A percentile compares a stretch with the other conserved stretches of the same genome.
phyloP scores from a whole-genome alignment of 2,888 invertebrate species.

The Iselma pallidipennis region DNA sequence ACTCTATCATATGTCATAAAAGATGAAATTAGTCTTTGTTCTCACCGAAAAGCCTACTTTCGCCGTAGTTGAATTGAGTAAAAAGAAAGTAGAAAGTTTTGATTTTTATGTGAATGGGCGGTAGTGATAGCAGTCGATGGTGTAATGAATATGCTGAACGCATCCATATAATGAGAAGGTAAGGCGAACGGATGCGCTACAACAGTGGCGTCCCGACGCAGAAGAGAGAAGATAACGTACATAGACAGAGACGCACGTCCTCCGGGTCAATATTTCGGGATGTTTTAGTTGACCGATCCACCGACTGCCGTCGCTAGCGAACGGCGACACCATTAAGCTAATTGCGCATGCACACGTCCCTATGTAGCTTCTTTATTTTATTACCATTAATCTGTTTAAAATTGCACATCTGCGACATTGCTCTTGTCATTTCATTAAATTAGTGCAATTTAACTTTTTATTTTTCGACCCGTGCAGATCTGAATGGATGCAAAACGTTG shows the following conservation, averaged over 20 bases:
- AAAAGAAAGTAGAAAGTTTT: too few relatives aligned
- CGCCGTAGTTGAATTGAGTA: too few relatives aligned
- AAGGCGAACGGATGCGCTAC: conserved; percentile 31
- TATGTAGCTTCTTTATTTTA: conserved; percentile 31
- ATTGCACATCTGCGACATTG: conserved; percentile 42
- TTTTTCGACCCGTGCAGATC: conserved; percentile 4
- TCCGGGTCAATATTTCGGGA: conserved; percentile 46
- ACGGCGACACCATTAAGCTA: conserved; percentile 37
- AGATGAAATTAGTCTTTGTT: conserved; percentile 20
- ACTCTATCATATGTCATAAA: conserved; percentile 41
- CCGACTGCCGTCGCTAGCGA: conserved; percentile 42
- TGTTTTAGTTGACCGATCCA: conserved; percentile 41
- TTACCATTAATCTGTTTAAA: conserved; percentile 38
- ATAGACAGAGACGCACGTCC: conserved; percentile 29
- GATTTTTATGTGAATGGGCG: too few relatives aligned
- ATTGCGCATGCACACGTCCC: conserved; percentile 41
- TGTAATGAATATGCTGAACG: conserved; percentile 2
- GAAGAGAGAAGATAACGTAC: conserved; percentile 32
- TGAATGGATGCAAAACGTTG: not conserved
- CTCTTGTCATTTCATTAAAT: conserved; percentile 36
- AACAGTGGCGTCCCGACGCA: conserved; percentile 38
- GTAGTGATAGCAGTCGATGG: not conserved
- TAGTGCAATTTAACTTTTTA: conserved; percentile 34
- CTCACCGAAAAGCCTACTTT: too few relatives aligned
- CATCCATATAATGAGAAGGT: conserved; percentile 17